Evolutionary conservation across 2,797 vertebrate genomes (phyloP).

Genomic region (Macropodus opercularis): DNA sequence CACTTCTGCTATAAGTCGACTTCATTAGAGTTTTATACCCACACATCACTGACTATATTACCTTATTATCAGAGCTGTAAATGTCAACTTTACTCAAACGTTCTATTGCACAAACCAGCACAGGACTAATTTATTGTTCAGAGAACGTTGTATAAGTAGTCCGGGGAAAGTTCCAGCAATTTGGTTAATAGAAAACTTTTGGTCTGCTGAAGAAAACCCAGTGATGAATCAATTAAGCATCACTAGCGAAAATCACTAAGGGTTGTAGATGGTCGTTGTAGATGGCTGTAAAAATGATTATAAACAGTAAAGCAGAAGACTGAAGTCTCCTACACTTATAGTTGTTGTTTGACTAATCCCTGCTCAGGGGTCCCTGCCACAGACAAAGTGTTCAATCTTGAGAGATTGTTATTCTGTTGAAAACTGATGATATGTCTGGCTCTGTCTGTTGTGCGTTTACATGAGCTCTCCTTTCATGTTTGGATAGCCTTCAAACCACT

Average conservation of each 20-base stretch:
- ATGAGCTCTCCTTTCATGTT: constrained; percentile 64
- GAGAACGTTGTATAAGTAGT: not conserved
- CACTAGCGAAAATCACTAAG: too few species aligned
- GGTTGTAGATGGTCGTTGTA: too few species aligned
- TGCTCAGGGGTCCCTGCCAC: constrained; percentile 21
- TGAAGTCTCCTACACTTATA: too few species aligned
- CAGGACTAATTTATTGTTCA: constrained; percentile 9
- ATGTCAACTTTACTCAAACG: constrained; percentile 33
- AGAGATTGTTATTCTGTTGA: constrained; percentile 52
- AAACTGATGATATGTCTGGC: constrained; percentile 60
- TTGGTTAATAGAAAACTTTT: too few species aligned
- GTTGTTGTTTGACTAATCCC: not conserved
- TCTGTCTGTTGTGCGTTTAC: constrained; percentile 80
- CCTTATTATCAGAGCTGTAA: constrained; percentile 38
- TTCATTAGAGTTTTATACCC: constrained; percentile 46
- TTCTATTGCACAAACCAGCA: not conserved
- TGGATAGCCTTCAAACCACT: constrained; percentile 66
- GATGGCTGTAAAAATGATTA: too few species aligned
- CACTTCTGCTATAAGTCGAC: constrained; percentile 39
- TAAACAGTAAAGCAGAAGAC: too few species aligned
- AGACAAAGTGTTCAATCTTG: constrained; percentile 30
- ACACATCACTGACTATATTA: constrained; percentile 10
- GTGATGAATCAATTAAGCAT: too few species aligned
- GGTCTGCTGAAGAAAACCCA: not conserved
- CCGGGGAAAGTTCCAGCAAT: not conserved